Percentiles rank a stretch among this genome's conserved stretches.
phyloP scores from a whole-genome alignment of 2,888 invertebrate species.

The Stictocephala bisonia region DNA sequence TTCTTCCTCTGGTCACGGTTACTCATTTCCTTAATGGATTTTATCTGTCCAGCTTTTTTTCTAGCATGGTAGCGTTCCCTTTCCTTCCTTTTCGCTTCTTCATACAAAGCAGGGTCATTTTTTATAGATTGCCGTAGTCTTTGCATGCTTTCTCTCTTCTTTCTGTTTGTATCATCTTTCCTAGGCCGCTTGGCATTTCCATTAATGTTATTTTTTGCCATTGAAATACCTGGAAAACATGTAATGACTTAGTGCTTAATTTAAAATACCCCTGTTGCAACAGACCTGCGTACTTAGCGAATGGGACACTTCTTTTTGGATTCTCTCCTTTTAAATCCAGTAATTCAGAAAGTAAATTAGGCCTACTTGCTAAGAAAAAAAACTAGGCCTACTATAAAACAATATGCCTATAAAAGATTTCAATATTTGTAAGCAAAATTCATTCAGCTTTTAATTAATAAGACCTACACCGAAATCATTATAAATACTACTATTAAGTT shows the following conservation, averaged over 20 bases:
- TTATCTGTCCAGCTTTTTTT: conserved; percentile 27
- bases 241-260: conserved; percentile 22
- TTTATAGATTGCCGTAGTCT: conserved; percentile 16
- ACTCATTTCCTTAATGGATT: conserved; percentile 19
- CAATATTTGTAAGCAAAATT: no score
- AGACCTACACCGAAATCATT: no score
- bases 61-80: conserved; percentile 26
- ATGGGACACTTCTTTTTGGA: no score
- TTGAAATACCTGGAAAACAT: conserved; percentile 16
- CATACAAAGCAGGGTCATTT: conserved; percentile 26
- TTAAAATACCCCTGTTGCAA: no score
- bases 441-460: no score
- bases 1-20: conserved; percentile 18
- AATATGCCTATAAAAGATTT: no score
- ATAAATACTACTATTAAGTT: no score
- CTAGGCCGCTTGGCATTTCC: conserved; percentile 15
- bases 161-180: conserved; percentile 14
- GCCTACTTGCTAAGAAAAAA: no score
- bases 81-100: conserved; percentile 33
- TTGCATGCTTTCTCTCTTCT: conserved; percentile 16
- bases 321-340: no score
- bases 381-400: no score
- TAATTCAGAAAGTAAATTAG: no score
- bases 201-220: conserved; percentile 21
- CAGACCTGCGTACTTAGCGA: no score